Base-by-base conservation (phyloP, 2,113 vertebrate genomes). In the Pithys albifrons region DNA sequence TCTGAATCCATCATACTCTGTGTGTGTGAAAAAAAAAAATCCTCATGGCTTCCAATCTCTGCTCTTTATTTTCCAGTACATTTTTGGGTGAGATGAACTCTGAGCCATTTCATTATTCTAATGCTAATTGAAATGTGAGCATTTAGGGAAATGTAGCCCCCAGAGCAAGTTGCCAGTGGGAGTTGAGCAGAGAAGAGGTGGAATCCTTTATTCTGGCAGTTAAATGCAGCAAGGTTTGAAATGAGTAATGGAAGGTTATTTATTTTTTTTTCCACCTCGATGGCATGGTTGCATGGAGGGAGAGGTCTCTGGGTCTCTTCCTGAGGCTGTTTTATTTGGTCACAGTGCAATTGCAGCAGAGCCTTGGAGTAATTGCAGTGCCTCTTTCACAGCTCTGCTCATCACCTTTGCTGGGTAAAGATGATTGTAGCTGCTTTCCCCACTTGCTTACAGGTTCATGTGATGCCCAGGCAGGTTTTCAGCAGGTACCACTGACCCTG, bases 91-190 rank as follows among this genome's bases (percentile, higher is more conserved):
- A 66, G 79, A 85, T 88, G 95, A 97, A 92, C 81, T 84, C 85
- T 35, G 55, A 94, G 91, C 58, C 84, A 65, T 95, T 96, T 96
- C 88, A 90, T 95, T 95, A 88, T 88, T 93, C 67, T 69, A 77
- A 91, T 90, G 88, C 94, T 95, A 94, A 97, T 88, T 84, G 86
- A 93, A 84, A 94, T 89, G 90, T 75, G 90, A 78, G 79, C 94
- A 91, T 81, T 96, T 87, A 84, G 94, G 94, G 93, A 66, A 79
- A 59, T 80, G 73, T 81, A 96, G 93, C 76, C 90, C 91, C 91
- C 90, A 90, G 95, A 95, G 96, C 91, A 96, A 96, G 93, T 95
- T 92, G 95, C 95, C 92, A 64, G 95, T 89, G 92, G 93, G 94
- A 96, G 92, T 90, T 95, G 66, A 92, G 91, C 61, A 78, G 74